phyloP scores from a whole-genome alignment of 2,888 invertebrate species.

The Machimus rusticus region DNA sequence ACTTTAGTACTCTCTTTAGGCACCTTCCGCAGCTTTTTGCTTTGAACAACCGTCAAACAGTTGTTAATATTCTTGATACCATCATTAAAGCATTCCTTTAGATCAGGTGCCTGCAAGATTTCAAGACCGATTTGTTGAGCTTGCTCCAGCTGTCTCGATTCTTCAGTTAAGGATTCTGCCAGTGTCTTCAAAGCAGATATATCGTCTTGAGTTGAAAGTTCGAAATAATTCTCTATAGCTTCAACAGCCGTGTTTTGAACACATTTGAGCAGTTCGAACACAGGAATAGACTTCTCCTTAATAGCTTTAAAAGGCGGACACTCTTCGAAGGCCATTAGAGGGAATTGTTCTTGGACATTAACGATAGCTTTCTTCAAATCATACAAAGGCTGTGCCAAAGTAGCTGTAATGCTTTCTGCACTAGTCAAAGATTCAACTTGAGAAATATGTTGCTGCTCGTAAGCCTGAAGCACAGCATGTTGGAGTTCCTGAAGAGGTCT shows the following conservation, averaged over 20 bases:
- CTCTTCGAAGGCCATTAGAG: conserved; percentile 49
- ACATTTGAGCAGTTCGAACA: conserved; percentile 53
- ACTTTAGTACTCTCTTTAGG: not conserved
- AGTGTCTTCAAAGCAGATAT: conserved; percentile 68
- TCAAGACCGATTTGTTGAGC: conserved; percentile 45
- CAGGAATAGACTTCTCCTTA: conserved; percentile 50
- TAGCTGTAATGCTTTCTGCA: conserved; percentile 48
- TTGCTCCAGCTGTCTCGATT: conserved; percentile 47
- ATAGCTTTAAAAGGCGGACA: conserved; percentile 50
- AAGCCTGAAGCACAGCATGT: conserved; percentile 53
- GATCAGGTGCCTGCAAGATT: conserved; percentile 44
- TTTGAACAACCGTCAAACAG: conserved; percentile 50
- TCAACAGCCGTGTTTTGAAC: conserved; percentile 56
- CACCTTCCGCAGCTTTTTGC: not conserved
- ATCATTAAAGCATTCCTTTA: conserved; percentile 53
- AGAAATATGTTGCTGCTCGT: conserved; percentile 58
- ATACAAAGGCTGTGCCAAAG: conserved; percentile 52
- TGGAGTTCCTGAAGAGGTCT: conserved; percentile 61
- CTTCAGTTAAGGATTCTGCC: conserved; percentile 57
- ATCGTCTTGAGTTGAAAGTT: conserved; percentile 68
- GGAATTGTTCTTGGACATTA: conserved; percentile 51
- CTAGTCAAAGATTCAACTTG: conserved; percentile 50
- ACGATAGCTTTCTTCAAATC: conserved; percentile 53
- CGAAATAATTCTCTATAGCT: conserved; percentile 64
- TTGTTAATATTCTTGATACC: conserved; percentile 58